Conservation (phyloP, 2,797 vertebrate species). For the Myotis vivesi region DNA sequence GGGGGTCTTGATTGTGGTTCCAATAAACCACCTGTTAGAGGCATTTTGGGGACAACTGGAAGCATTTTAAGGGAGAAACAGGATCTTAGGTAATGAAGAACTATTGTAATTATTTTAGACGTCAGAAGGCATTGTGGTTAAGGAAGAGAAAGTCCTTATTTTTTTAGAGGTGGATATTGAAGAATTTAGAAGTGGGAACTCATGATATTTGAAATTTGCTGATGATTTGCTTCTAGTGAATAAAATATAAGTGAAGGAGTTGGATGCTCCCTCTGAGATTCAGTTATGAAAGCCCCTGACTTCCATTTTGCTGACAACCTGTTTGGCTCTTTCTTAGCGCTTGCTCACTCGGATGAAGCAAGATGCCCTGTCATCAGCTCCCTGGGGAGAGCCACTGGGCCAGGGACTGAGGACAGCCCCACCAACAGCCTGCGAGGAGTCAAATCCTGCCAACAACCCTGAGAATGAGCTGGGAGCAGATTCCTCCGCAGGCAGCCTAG, state of each 20-base stretch:
- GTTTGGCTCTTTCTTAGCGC: not conserved
- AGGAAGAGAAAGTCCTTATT: not conserved
- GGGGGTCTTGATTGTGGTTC: not conserved
- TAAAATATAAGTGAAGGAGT: not conserved
- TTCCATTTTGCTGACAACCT: not conserved
- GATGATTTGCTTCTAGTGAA: not conserved
- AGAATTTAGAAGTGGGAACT: not conserved
- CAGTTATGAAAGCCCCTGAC: not conserved
- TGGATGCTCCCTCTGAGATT: not conserved
- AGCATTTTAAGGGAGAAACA: not conserved
- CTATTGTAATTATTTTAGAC: not conserved
- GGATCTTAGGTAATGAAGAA: not conserved
- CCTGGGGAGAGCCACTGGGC: not conserved
- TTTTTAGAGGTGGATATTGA: not conserved
- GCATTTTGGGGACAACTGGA: not conserved
- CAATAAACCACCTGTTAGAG: not conserved
- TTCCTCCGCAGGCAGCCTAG: not conserved
- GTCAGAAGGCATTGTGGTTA: not conserved
- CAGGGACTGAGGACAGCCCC: not conserved
- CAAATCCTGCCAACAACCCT: not conserved
- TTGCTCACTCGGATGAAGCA: not conserved
- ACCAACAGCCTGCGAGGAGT: not conserved
- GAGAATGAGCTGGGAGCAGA: not conserved
- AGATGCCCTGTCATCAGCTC: not conserved
- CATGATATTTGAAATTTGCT: not conserved